Conservation (phyloP, 2,888 invertebrate genomes). For the Morpho deidamia region DNA sequence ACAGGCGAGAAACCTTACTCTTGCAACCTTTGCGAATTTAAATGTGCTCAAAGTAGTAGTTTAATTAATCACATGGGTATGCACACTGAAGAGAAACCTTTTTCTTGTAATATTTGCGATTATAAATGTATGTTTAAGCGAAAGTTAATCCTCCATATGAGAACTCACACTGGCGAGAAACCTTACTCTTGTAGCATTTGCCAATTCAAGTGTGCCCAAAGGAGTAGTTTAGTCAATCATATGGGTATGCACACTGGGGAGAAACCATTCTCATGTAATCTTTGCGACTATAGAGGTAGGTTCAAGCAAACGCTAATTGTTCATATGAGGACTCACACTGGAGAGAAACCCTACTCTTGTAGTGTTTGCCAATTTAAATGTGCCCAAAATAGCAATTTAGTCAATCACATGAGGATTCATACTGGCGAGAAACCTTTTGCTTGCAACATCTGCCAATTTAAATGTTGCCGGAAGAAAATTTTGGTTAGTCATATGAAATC, state of each 20-base stretch:
- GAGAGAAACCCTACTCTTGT: not conserved
- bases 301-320: not conserved
- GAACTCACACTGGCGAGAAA: conserved; percentile 1
- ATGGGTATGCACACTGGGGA: not conserved
- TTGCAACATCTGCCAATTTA: too few species aligned
- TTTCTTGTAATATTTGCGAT: conserved; percentile 20
- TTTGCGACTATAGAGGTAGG: not conserved
- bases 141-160: not conserved
- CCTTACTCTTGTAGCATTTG: conserved; percentile 4
- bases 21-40: not conserved
- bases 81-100: conserved; percentile 21
- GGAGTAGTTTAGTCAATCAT: not conserved
- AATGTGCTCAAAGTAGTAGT: not conserved
- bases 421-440: too few species aligned
- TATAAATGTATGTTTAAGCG: conserved; percentile 1
- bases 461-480: too few species aligned
- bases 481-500: too few species aligned
- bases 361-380: too few species aligned
- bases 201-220: not conserved
- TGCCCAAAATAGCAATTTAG: too few species aligned
- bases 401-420: too few species aligned
- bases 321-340: not conserved
- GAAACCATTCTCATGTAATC: conserved; percentile 4
- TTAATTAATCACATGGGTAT: conserved; percentile 15
- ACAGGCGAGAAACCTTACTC: not conserved